phyloP scores from a whole-genome alignment of 2,888 invertebrate genomes.

The Rotaria magnacalcarata region DNA sequence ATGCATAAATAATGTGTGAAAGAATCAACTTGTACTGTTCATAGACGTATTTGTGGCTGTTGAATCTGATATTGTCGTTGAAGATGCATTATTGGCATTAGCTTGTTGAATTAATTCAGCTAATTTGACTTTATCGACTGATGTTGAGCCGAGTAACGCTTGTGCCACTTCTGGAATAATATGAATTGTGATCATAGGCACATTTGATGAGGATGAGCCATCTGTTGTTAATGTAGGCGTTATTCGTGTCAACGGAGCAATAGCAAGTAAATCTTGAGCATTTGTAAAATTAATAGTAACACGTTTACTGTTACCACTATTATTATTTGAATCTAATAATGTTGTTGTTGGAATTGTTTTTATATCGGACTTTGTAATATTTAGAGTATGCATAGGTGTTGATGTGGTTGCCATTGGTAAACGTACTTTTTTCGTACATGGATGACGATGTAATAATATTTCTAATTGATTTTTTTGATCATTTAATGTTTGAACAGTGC shows the following conservation, averaged over 20 bases:
- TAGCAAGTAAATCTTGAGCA: conserved; percentile 5
- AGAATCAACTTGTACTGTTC: conserved; percentile 7
- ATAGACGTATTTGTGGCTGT: not conserved
- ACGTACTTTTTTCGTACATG: not conserved
- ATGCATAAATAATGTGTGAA: not conserved
- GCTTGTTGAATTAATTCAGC: conserved; percentile 5
- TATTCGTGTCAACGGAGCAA: not conserved
- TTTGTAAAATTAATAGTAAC: conserved; percentile 23
- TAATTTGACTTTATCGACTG: not conserved
- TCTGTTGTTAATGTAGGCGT: conserved; percentile 11
- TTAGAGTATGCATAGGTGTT: not conserved
- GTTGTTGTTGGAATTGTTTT: conserved; percentile 6
- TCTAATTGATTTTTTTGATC: conserved; percentile 10
- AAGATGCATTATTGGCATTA: not conserved
- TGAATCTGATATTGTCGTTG: not conserved
- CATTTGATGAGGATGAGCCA: not conserved
- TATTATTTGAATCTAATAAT: not conserved
- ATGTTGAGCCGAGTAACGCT: conserved; percentile 3
- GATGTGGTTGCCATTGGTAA: not conserved
- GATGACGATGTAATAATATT: not conserved
- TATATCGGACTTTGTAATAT: not conserved
- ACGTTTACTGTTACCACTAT: not conserved
- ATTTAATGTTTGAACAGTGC: not conserved
- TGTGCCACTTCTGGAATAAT: conserved; percentile 22
- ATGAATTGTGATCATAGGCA: conserved; percentile 28